phyloP scores from a whole-genome alignment of 1,140 invertebrate species.

The Neocloeon triangulifer region DNA sequence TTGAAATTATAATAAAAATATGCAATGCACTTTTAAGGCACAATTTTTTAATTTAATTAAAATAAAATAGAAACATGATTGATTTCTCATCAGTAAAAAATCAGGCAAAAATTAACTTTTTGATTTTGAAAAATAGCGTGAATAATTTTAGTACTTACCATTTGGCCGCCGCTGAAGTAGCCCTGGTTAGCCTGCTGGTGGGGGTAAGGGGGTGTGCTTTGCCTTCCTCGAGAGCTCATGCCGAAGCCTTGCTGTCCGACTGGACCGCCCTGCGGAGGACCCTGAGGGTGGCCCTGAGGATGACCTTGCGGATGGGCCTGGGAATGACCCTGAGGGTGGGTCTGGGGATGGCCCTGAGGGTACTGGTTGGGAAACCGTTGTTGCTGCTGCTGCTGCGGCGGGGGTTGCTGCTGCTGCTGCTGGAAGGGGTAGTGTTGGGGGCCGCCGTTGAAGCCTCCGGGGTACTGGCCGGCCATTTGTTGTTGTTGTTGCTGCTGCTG shows the following conservation, averaged over 20 bases:
- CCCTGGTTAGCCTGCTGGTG: slow-evolving; percentile 19
- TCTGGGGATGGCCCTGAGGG: slow-evolving; percentile 24
- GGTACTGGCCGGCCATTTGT: slow-evolving; percentile 14
- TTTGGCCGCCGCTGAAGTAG: no score
- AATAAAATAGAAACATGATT: no score
- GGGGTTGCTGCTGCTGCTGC: slow-evolving; percentile 8
- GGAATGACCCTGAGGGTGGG: slow-evolving; percentile 33
- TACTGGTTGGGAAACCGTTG: slow-evolving; percentile 12
- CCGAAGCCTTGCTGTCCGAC: slow-evolving; percentile 21
- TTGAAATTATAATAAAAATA: no score
- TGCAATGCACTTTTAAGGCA: no score
- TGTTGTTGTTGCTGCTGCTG: slow-evolving; percentile 22
- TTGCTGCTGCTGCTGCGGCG: slow-evolving; percentile 11
- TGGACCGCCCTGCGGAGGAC: slow-evolving; percentile 24
- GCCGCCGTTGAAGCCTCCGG: slow-evolving; percentile 14
- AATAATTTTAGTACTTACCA: no score
- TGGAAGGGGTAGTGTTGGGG: slow-evolving; percentile 17
- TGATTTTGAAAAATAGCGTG: no score
- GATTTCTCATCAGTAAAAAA: no score
- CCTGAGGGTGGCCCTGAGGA: slow-evolving; percentile 18
- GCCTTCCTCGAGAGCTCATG: no score
- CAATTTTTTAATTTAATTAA: no score
- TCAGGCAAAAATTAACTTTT: no score
- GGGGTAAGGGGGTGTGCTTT: slow-evolving; percentile 38
- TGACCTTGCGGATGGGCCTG: slow-evolving; percentile 10